Percentiles rank a stretch among this genome's conserved stretches.
These are phyloP conservation scores for Misgurnus mizolepis DNA, from an alignment of 2,113 vertebrate genomes.

Conservation along the genomic window DNA sequence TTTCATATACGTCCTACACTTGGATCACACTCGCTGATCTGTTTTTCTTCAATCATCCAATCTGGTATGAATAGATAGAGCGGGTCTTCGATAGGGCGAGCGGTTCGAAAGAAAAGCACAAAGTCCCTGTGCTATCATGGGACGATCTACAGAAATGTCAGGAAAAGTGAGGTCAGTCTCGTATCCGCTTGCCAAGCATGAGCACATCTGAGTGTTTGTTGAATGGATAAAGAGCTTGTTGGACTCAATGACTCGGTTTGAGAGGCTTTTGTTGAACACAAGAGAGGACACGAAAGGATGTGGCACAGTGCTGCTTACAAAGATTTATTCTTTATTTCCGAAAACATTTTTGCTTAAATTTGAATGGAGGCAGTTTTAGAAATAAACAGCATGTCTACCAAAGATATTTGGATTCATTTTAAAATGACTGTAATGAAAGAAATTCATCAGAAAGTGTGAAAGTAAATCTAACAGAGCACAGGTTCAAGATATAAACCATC, in stretches of 20 bases:
- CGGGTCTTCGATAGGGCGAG: background rate
- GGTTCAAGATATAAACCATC: too few species aligned
- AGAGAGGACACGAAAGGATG: background rate
- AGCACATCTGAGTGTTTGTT: background rate
- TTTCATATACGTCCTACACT: background rate
- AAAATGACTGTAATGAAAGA: too few species aligned
- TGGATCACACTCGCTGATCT: background rate
- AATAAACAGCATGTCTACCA: too few species aligned
- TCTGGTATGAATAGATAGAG: background rate
- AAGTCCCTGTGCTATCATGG: background rate
- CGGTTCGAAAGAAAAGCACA: background rate
- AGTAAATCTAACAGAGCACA: too few species aligned
- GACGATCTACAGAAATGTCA: constrained; percentile 4
- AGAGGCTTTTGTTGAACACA: constrained; percentile 23
- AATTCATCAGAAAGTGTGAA: too few species aligned
- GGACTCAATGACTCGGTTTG: background rate
- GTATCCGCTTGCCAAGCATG: constrained; percentile 24
- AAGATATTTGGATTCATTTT: too few species aligned
- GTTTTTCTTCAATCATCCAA: too few species aligned
- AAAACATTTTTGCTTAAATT: too few species aligned
- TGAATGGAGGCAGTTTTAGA: too few species aligned
- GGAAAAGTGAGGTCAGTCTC: constrained; percentile 32
- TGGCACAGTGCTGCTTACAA: too few species aligned
- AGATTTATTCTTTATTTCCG: too few species aligned
- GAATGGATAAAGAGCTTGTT: constrained; percentile 13